These are phyloP conservation scores for Gallirallus australis DNA, from an alignment of 2,797 vertebrate genomes.

Conservation along the genomic window DNA sequence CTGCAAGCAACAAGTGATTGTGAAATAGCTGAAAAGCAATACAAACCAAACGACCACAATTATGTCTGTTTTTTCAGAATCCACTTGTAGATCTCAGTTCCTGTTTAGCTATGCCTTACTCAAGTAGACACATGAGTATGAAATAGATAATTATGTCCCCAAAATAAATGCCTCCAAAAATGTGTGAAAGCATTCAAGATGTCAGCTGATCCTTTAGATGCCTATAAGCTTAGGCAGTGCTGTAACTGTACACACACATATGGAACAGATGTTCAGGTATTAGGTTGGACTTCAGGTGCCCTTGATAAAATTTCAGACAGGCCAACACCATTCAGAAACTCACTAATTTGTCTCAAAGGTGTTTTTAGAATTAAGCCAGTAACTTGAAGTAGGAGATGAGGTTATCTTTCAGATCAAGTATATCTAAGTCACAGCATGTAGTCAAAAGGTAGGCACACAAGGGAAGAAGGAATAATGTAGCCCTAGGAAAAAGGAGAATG, in stretches of 20 bases:
- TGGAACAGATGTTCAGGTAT: background rate
- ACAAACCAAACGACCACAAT: background rate
- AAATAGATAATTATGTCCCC: background rate
- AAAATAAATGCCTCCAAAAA: conserved; percentile 10
- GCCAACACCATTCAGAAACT: background rate
- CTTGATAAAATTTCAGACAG: background rate
- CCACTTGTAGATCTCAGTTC: background rate
- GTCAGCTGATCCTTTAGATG: background rate
- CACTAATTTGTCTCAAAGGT: background rate
- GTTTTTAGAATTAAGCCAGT: conserved; percentile 15
- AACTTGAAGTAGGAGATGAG: background rate
- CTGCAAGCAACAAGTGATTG: background rate
- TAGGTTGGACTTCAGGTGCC: background rate
- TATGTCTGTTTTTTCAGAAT: background rate
- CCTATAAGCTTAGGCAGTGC: background rate
- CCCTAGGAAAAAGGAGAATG: background rate
- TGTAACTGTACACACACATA: background rate
- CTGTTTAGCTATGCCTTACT: background rate
- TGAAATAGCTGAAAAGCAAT: background rate
- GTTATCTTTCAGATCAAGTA: background rate
- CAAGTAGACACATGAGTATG: background rate
- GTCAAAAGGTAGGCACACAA: background rate
- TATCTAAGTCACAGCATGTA: background rate
- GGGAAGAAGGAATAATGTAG: background rate
- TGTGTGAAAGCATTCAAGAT: background rate